Percentiles rank a stretch among this genome's conserved stretches.
These are phyloP conservation scores for Neelides folsomi DNA, from an alignment of 2,888 invertebrate genomes.

Conservation along the genomic window DNA sequence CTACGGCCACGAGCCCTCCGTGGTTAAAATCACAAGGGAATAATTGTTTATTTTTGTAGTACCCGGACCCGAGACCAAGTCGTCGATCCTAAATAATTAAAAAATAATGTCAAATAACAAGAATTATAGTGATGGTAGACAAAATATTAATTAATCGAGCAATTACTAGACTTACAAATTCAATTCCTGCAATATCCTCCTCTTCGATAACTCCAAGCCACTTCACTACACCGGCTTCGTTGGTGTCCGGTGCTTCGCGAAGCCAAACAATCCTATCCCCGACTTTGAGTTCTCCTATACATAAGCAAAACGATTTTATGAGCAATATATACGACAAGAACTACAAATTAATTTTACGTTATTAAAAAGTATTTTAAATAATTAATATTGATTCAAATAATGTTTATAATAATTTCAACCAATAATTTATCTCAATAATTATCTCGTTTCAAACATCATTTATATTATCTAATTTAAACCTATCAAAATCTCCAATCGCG, in stretches of 20 bases:
- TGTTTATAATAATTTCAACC: no score
- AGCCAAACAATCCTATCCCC: constrained; percentile 42
- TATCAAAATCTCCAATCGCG: no score
- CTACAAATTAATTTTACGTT: no score
- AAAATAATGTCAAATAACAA: neutral
- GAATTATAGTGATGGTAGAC: neutral
- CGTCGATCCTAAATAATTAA: constrained; percentile 40
- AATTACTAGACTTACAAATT: constrained; percentile 22
- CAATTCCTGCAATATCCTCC: constrained; percentile 31
- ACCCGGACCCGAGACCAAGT: constrained; percentile 44
- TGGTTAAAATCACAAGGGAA: constrained; percentile 35
- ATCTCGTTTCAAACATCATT: no score
- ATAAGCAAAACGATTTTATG: no score
- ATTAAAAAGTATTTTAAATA: no score
- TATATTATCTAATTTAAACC: no score
- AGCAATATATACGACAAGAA: no score
- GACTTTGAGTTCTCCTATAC: constrained; percentile 29
- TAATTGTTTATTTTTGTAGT: constrained; percentile 41
- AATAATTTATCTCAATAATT: no score
- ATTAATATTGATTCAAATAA: no score
- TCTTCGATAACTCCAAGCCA: constrained; percentile 27
- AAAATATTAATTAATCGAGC: neutral
- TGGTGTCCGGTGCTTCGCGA: constrained; percentile 35
- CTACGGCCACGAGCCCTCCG: constrained; percentile 32
- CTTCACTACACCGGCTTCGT: constrained; percentile 21